phyloP scores from a whole-genome alignment of 1,140 invertebrate genomes.

The Heliconius congener region DNA sequence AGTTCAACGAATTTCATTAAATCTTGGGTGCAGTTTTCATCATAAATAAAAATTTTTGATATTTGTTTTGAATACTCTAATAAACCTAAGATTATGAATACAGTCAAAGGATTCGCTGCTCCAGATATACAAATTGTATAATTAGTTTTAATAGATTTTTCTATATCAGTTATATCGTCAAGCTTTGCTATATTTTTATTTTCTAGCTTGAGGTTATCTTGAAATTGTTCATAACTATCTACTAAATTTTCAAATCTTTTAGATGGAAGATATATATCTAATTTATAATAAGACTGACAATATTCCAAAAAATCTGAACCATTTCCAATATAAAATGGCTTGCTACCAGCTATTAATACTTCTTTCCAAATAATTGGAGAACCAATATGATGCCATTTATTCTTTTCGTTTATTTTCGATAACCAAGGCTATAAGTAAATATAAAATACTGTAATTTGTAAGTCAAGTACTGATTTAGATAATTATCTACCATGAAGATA shows the following conservation, averaged over 20 bases:
- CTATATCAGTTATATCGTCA: slow-evolving; percentile 31
- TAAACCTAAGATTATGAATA: slow-evolving; percentile 63
- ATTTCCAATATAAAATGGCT: slow-evolving; percentile 79
- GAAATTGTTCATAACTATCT: slow-evolving; percentile 61
- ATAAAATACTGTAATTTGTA: background rate
- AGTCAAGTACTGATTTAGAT: background rate
- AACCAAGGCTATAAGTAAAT: slow-evolving; percentile 66
- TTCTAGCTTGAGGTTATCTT: slow-evolving; percentile 55
- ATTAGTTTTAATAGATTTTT: slow-evolving; percentile 38
- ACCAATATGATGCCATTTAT: slow-evolving; percentile 77
- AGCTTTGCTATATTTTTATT: slow-evolving; percentile 16
- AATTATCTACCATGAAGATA: background rate
- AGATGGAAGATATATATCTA: slow-evolving; percentile 69
- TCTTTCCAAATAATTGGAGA: slow-evolving; percentile 82
- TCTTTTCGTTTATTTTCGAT: slow-evolving; percentile 67
- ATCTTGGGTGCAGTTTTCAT: slow-evolving; percentile 48
- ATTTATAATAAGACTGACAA: slow-evolving; percentile 81
- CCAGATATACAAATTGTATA: slow-evolving; percentile 63
- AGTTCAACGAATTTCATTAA: slow-evolving; percentile 63
- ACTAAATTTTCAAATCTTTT: slow-evolving; percentile 70
- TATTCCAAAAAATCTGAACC: slow-evolving; percentile 82
- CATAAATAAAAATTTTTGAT: slow-evolving; percentile 66
- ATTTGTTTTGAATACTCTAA: slow-evolving; percentile 53
- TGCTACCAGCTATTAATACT: slow-evolving; percentile 74
- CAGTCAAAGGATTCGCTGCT: slow-evolving; percentile 53